These are phyloP conservation scores for Dilophus febrilis DNA, from an alignment of 2,888 invertebrate genomes.

Conservation along the genomic window DNA sequence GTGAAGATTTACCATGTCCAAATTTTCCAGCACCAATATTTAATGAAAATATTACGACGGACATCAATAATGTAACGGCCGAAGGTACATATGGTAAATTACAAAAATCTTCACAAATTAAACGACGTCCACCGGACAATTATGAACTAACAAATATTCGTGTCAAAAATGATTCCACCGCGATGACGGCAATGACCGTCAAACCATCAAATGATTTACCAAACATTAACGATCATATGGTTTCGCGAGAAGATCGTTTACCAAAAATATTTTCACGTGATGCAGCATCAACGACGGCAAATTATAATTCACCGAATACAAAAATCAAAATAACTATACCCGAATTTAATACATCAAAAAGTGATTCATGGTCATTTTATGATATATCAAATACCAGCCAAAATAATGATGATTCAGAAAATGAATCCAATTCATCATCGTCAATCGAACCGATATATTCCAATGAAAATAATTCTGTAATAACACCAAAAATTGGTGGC, in stretches of 20 bases:
- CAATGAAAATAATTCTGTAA: conserved; percentile 13
- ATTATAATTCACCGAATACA: too few relatives aligned
- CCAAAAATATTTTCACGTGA: conserved; percentile 5
- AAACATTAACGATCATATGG: conserved; percentile 16
- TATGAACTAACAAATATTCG: conserved; percentile 23
- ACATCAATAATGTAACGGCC: conserved; percentile 9
- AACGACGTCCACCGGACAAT: conserved; percentile 18
- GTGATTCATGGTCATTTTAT: conserved; percentile 27
- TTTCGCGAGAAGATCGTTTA: conserved; percentile 14
- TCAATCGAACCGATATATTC: conserved; percentile 26
- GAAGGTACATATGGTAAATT: conserved; percentile 5
- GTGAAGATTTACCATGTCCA: conserved; percentile 21
- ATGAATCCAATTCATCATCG: conserved; percentile 6
- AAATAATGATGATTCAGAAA: conserved; percentile 3
- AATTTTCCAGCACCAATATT: conserved; percentile 23
- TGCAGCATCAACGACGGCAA: too few relatives aligned
- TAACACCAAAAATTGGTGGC: not conserved
- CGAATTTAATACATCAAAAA: conserved; percentile 16
- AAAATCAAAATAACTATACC: conserved; percentile 12
- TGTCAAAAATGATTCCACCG: conserved; percentile 6
- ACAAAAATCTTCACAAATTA: conserved; percentile 19
- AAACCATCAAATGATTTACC: too few relatives aligned
- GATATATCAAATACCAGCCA: conserved; percentile 12
- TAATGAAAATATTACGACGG: too few relatives aligned
- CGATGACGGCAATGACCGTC: too few relatives aligned